Conservation (phyloP, 2,888 invertebrate genomes). For the Epirrhoe alternata region DNA sequence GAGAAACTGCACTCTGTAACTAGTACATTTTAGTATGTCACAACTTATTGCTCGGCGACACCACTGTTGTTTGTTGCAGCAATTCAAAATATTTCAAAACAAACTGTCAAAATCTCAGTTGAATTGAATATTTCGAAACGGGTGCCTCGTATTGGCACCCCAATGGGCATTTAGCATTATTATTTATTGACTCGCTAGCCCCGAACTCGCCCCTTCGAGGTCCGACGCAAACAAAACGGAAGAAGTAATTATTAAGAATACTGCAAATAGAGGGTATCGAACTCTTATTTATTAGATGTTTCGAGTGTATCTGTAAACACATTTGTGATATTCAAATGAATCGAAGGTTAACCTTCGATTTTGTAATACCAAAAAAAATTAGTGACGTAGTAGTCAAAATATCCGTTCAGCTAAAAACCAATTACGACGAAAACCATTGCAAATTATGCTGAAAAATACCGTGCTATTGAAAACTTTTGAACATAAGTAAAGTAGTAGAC, state of each 20-base stretch:
- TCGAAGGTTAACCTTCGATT: no score
- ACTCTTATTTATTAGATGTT: slow-evolving; percentile 59
- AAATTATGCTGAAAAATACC: not conserved
- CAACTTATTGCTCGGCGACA: no score
- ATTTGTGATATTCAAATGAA: slow-evolving; percentile 33
- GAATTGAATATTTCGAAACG: slow-evolving; percentile 34
- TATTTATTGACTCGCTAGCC: slow-evolving; percentile 79
- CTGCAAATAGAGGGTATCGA: slow-evolving; percentile 73
- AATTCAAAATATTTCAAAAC: not conserved
- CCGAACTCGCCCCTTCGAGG: slow-evolving; percentile 66
- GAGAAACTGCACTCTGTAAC: no score
- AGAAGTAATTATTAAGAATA: slow-evolving; percentile 84
- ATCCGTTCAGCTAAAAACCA: not conserved
- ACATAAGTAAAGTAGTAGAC: slow-evolving; percentile 30
- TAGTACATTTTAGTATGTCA: no score
- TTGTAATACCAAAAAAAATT: no score
- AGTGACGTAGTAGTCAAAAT: no score
- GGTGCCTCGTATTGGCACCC: slow-evolving; percentile 51
- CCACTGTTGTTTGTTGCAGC: not conserved
- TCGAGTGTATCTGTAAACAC: slow-evolving; percentile 45
- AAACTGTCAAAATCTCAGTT: not conserved
- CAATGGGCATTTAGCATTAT: slow-evolving; percentile 79
- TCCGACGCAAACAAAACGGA: slow-evolving; percentile 77
- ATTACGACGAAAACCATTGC: not conserved
- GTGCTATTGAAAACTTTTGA: slow-evolving; percentile 1